Evolutionary conservation across 2,888 invertebrate species (phyloP).

Genomic region (Bembecia ichneumoniformis): DNA sequence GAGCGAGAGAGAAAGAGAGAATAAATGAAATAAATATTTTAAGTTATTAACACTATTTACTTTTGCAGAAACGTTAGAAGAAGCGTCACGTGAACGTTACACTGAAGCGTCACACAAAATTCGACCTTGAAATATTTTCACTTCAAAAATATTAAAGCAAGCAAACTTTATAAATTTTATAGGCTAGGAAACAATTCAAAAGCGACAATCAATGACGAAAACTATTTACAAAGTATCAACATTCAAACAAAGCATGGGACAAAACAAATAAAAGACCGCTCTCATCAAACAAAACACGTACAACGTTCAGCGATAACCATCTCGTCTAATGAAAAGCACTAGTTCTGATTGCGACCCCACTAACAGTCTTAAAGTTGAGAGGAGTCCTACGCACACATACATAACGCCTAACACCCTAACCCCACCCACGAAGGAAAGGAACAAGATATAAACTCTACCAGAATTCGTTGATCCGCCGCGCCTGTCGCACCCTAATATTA

Average conservation of each 20-base stretch:
- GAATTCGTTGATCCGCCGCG: constrained; percentile 21
- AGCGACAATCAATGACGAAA: neutral
- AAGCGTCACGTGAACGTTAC: no score
- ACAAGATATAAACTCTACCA: constrained; percentile 41
- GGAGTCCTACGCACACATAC: constrained; percentile 38
- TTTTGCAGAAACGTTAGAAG: no score
- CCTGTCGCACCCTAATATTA: constrained; percentile 15
- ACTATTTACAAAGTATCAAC: constrained; percentile 2
- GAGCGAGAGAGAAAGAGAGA: no score
- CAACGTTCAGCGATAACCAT: constrained; percentile 49
- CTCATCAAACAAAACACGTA: constrained; percentile 55
- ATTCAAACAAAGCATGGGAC: constrained; percentile 17
- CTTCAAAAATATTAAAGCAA: no score
- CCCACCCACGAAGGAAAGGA: constrained; percentile 44
- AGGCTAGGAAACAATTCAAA: neutral
- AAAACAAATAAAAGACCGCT: constrained; percentile 35
- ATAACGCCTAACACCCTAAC: constrained; percentile 14
- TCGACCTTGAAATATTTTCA: no score
- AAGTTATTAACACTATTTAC: no score
- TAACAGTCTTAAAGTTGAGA: constrained; percentile 67
- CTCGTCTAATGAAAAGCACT: constrained; percentile 65
- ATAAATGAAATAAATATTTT: no score
- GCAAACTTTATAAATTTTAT: no score
- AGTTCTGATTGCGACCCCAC: constrained; percentile 65
- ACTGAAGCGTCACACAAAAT: no score